Evolutionary conservation across 2,888 invertebrate species (phyloP).

Genomic region (Lypha dubia): DNA sequence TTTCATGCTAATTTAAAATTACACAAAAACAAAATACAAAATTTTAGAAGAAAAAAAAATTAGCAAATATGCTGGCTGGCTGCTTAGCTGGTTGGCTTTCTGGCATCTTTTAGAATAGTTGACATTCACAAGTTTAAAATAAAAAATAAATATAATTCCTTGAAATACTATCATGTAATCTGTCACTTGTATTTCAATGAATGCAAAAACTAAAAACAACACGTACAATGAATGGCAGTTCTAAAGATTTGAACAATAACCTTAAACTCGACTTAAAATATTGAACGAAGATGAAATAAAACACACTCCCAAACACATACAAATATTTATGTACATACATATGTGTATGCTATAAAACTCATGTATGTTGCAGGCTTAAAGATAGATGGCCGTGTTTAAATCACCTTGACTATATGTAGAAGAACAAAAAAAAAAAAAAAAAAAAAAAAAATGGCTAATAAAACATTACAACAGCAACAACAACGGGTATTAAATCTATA

Average conservation of each 20-base stretch:
- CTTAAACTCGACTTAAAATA: conserved; percentile 56
- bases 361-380: conserved; percentile 17
- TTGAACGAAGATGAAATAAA: conserved; percentile 16
- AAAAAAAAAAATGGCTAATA: background rate
- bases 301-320: background rate
- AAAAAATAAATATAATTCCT: conserved; percentile 67
- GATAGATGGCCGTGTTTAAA: conserved; percentile 49
- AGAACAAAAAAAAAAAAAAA: conserved; percentile 18
- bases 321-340: conserved; percentile 17
- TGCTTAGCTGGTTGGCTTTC: conserved; percentile 29
- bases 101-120: conserved; percentile 62
- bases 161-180: conserved; percentile 72
- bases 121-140: conserved; percentile 59
- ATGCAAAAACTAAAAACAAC: conserved; percentile 43
- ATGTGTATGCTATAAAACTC: conserved; percentile 16
- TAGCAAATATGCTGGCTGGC: conserved; percentile 42
- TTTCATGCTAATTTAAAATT: conserved; percentile 67
- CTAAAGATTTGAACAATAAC: conserved; percentile 58
- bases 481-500: background rate
- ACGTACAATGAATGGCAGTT: conserved; percentile 46
- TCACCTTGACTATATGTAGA: conserved; percentile 63
- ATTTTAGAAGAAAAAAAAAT: conserved; percentile 15
- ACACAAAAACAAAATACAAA: too few relatives aligned
- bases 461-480: background rate
- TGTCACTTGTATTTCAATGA: conserved; percentile 70